A percentile compares a stretch with the other conserved stretches of the same genome.
These are phyloP conservation scores for Hippocampus guttulatus DNA, from an alignment of 2,113 vertebrate genomes.

Conservation along the genomic window DNA sequence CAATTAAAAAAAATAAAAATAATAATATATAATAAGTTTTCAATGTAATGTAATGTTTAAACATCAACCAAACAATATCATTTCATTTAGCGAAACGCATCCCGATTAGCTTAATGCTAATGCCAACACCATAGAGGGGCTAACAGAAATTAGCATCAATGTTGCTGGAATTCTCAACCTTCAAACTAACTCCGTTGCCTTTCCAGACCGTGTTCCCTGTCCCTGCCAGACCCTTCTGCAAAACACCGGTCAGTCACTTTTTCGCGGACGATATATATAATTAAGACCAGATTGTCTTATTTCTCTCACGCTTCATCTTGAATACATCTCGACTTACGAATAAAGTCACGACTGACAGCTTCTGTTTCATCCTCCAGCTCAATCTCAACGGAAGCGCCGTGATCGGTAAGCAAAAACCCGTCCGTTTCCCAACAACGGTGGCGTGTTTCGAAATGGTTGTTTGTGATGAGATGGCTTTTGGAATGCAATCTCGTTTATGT, in stretches of 20 bases:
- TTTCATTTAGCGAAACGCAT: too few relatives aligned
- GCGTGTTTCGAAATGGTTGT: too few relatives aligned
- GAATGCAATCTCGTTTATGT: constrained; percentile 6
- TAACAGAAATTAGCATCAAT: too few relatives aligned
- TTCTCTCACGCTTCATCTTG: neutral
- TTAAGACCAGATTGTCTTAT: neutral
- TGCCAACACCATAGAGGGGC: too few relatives aligned
- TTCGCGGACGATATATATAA: neutral
- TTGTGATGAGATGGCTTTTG: too few relatives aligned
- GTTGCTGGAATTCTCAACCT: too few relatives aligned
- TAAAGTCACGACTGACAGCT: neutral
- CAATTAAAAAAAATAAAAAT: neutral
- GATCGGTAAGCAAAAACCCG: constrained; percentile 30
- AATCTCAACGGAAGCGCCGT: constrained; percentile 42
- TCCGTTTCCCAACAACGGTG: neutral
- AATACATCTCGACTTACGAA: neutral
- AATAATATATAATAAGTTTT: too few relatives aligned
- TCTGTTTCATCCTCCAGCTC: constrained; percentile 42
- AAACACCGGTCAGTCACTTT: constrained; percentile 81
- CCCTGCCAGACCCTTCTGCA: constrained; percentile 87
- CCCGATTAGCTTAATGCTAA: too few relatives aligned
- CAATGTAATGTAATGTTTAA: too few relatives aligned
- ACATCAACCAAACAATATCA: too few relatives aligned
- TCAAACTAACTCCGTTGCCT: constrained; percentile 17
- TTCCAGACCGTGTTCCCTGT: constrained; percentile 85